Evolutionary conservation across 1,140 invertebrate species (phyloP), one percentile per base, ranked within the genome.

Genomic region (Aricia agestis): DNA sequence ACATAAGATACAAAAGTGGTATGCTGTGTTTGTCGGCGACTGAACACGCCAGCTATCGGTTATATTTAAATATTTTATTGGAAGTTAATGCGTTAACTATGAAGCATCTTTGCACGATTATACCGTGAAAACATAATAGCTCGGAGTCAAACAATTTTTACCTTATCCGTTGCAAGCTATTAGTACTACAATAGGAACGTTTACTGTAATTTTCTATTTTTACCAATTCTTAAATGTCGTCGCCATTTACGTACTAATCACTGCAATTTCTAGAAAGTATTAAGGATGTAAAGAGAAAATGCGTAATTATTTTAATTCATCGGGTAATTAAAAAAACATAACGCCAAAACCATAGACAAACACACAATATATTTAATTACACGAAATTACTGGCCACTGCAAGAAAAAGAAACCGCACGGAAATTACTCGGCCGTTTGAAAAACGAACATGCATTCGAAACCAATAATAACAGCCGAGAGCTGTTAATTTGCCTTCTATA

Each of bases 11-110:
- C 45, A 52, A 52, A 52, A 52, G 45, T 52, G 45, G 36, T 9
- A 36, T 13, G 45, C 10, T n/a, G 17, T 11, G 17, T 7, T 17
- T 63, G 61, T 19, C 18, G 25, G 25, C 61, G 19, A 66, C 25
- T 45, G 66, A 19, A 45, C 66, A 67, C 3, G 65, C 13, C 36
- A 19, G 36, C 78, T 76, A 81, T 79, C 79, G 81, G 80, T 82
- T 78, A 86, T 80, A 82, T 87, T 86, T 78, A 81, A 87, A 85
- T 82, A 82, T 85, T 63, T 85, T 79, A 82, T 87, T 80, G 77
- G 75, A 78, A 75, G 82, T 85, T 86, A 85, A 86, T 80, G 78
- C 79, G 77, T 84, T 86, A 86, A 86, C 85, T 88, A 86, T 79
- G 81, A 77, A 71, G 78, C 9, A 81, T 82, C 78, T 79, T 83